These are phyloP conservation scores for Julus scandinavius DNA, from an alignment of 2,888 invertebrate genomes.

Conservation along the genomic window DNA sequence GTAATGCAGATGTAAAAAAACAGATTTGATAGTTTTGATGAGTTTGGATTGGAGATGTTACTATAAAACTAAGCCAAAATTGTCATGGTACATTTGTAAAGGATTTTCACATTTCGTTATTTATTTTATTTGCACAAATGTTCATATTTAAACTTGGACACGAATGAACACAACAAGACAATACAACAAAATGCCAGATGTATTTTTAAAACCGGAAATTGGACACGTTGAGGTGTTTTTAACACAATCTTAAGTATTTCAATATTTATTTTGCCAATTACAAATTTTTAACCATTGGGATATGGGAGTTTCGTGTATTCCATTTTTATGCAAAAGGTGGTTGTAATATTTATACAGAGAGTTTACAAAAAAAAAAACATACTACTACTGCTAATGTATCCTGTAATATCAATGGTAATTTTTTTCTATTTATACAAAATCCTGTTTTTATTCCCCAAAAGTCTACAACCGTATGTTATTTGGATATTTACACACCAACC, in stretches of 20 bases:
- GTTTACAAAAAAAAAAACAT: neutral
- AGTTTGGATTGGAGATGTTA: too few relatives aligned
- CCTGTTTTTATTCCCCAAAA: neutral
- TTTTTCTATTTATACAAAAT: neutral
- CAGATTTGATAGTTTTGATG: too few relatives aligned
- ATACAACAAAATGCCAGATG: neutral
- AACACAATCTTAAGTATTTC: neutral
- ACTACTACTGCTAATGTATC: neutral
- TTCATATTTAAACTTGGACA: neutral
- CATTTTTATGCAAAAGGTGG: slow-evolving; percentile 26
- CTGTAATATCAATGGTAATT: neutral
- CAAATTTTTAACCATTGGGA: neutral
- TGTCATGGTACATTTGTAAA: too few relatives aligned
- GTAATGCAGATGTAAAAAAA: too few relatives aligned
- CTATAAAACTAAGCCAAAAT: too few relatives aligned
- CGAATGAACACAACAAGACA: neutral
- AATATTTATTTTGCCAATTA: slow-evolving; percentile 12
- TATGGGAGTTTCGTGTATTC: slow-evolving; percentile 16
- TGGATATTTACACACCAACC: neutral
- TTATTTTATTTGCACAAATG: neutral
- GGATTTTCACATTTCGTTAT: neutral
- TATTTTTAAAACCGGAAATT: too few relatives aligned
- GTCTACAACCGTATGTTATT: neutral
- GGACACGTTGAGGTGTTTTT: too few relatives aligned
- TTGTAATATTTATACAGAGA: slow-evolving; percentile 17